Percentiles rank a stretch among this genome's conserved stretches.
These are phyloP conservation scores for Corvus hawaiiensis DNA, from an alignment of 2,113 vertebrate species.

Conservation along the genomic window DNA sequence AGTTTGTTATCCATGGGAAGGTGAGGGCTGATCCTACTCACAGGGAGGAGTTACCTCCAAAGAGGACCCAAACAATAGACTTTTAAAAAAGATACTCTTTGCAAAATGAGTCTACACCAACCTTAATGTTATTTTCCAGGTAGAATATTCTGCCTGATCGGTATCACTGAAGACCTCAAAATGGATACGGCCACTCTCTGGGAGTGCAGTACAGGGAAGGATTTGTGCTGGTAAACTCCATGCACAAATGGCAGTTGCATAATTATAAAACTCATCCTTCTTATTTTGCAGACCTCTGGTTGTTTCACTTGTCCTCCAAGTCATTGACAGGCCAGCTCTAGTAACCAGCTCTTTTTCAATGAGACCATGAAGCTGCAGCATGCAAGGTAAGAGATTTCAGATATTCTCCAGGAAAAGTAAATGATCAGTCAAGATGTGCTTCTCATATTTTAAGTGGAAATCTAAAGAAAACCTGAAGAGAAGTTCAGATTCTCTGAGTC, in stretches of 20 bases:
- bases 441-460: not conserved
- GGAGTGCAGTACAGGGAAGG: not conserved
- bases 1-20: not conserved
- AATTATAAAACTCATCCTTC: not conserved
- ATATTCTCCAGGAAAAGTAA: not conserved
- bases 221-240: not conserved
- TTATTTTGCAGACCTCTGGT: not conserved
- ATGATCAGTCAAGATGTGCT: not conserved
- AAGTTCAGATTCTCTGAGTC: not conserved
- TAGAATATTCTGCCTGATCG: not conserved
- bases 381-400: not conserved
- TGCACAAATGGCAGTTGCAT: not conserved
- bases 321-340: not conserved
- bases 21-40: not conserved
- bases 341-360: not conserved
- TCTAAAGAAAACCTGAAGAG: not conserved
- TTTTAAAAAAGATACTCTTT: not conserved
- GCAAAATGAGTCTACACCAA: not conserved
- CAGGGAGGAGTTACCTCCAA: not conserved
- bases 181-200: not conserved
- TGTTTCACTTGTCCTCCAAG: not conserved
- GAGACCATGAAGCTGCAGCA: not conserved
- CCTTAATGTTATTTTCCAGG: not conserved
- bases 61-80: not conserved
- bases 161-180: not conserved